A percentile compares a stretch with the other conserved stretches of the same genome.
phyloP scores from a whole-genome alignment of 2,113 vertebrate genomes.

The Tragelaphus scriptus region DNA sequence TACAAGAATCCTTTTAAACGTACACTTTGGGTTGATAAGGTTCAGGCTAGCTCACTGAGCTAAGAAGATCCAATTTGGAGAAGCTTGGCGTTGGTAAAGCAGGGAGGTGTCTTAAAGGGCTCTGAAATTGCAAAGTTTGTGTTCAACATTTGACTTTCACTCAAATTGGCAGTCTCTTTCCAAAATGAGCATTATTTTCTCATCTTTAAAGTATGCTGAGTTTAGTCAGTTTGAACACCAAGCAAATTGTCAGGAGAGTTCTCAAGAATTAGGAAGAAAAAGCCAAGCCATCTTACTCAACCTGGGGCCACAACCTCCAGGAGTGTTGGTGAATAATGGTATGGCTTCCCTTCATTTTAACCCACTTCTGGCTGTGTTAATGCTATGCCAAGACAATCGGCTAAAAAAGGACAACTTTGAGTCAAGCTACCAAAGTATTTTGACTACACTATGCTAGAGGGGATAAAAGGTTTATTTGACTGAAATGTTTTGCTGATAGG shows the following conservation, averaged over 20 bases:
- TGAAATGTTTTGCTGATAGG: not conserved
- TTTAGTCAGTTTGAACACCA: not conserved
- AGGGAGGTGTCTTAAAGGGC: not conserved
- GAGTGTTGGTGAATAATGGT: not conserved
- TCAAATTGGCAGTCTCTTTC: slow-evolving; percentile 17
- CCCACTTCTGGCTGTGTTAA: not conserved
- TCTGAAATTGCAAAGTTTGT: not conserved
- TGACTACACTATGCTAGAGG: not conserved
- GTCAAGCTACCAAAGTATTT: not conserved
- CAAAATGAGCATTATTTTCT: not conserved
- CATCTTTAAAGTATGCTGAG: slow-evolving; percentile 18
- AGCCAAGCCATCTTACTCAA: not conserved
- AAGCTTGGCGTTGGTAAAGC: not conserved
- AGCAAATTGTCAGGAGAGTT: not conserved
- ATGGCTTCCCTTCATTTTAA: not conserved
- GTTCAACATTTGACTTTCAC: not conserved
- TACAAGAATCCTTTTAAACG: not conserved
- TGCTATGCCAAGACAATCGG: not conserved
- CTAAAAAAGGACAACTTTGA: not conserved
- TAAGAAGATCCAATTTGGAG: not conserved
- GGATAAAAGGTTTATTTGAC: not conserved
- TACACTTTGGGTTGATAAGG: not conserved
- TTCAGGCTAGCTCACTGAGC: not conserved
- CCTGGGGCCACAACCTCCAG: not conserved
- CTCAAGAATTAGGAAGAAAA: slow-evolving; percentile 5